Evolutionary conservation across 2,797 vertebrate genomes (phyloP).

Genomic region (Trematomus bernacchii): DNA sequence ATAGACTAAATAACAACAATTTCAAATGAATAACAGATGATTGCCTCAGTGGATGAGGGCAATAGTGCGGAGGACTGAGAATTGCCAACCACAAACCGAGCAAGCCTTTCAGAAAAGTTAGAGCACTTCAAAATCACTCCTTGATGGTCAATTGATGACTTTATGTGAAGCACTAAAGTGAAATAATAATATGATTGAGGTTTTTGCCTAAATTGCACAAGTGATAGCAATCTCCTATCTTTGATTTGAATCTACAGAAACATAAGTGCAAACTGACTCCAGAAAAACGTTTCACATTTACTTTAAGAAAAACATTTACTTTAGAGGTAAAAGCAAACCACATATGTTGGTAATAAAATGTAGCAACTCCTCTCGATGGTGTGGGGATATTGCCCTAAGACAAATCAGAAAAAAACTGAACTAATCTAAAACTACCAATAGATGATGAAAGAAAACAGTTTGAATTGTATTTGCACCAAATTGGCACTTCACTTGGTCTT

Average conservation of each 20-base stretch:
- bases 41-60: neutral
- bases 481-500: neutral
- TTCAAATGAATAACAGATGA: neutral
- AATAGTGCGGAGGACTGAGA: neutral
- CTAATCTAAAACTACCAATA: neutral
- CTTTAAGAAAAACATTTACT: conserved; percentile 1
- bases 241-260: neutral
- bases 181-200: conserved; percentile 3
- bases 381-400: neutral
- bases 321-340: conserved; percentile 5
- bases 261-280: neutral
- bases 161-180: conserved; percentile 13
- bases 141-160: neutral
- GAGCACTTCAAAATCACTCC: neutral
- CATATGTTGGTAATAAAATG: conserved; percentile 2
- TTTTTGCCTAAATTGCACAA: neutral
- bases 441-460: neutral
- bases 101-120: neutral
- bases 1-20: neutral
- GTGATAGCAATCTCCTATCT: neutral
- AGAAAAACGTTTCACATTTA: neutral
- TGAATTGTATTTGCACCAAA: neutral
- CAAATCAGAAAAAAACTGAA: neutral
- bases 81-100: neutral
- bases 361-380: neutral